phyloP scores from a whole-genome alignment of 2,888 invertebrate genomes.

The Chaitophorus viminalis region DNA sequence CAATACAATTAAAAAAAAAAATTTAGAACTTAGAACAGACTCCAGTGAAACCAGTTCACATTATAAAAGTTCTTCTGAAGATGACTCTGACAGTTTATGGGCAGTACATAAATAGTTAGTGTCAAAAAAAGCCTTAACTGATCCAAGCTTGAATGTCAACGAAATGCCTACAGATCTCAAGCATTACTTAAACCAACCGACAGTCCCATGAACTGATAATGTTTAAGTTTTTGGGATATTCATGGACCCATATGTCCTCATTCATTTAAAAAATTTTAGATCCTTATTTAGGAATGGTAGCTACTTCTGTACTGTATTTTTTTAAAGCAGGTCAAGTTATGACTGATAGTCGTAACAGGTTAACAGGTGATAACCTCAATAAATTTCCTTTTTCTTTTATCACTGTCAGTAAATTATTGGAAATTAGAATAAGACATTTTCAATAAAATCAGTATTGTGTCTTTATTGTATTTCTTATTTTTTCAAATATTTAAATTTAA shows the following conservation, averaged over 20 bases:
- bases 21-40: not conserved
- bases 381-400: not conserved
- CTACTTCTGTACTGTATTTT: not conserved
- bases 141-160: not conserved
- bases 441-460: too few relatives aligned
- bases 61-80: not conserved
- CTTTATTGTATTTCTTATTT: too few relatives aligned
- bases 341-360: slow-evolving; percentile 11
- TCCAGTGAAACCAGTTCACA: not conserved
- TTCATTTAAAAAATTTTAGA: not conserved
- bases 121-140: not conserved
- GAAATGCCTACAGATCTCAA: slow-evolving; percentile 1
- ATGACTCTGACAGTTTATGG: not conserved
- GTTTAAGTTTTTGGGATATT: not conserved
- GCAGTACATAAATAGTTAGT: not conserved
- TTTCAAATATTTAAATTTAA: too few relatives aligned
- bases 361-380: not conserved
- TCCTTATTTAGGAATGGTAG: not conserved
- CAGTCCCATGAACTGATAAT: not conserved
- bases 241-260: not conserved
- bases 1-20: not conserved
- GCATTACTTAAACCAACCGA: slow-evolving; percentile 12
- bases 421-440: too few relatives aligned
- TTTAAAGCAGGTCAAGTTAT: slow-evolving; percentile 7
- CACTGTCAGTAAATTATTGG: not conserved